phyloP scores from a whole-genome alignment of 2,113 vertebrate genomes.

The Dromaius novaehollandiae region DNA sequence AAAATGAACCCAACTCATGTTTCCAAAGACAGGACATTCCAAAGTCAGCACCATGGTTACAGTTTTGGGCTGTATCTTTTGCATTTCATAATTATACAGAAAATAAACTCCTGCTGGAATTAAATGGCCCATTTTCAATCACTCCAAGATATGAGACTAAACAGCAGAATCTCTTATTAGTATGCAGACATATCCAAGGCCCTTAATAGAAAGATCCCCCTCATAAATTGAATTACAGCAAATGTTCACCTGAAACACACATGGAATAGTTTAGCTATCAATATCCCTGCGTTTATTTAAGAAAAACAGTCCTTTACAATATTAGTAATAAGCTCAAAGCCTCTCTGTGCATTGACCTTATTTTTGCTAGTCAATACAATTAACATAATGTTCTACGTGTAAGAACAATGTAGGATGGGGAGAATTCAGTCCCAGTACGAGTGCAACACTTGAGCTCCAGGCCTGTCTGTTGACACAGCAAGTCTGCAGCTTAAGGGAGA shows the following conservation, averaged over 20 bases:
- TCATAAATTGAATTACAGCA: slow-evolving; percentile 23
- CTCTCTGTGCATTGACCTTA: not conserved
- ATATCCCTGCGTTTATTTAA: not conserved
- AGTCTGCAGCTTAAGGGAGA: not conserved
- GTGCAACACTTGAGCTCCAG: not conserved
- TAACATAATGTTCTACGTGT: not conserved
- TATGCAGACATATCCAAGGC: not conserved
- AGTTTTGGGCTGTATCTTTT: not conserved
- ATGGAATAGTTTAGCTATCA: not conserved
- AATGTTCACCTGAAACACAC: slow-evolving; percentile 35
- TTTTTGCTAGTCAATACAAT: slow-evolving; percentile 16
- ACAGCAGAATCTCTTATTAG: not conserved
- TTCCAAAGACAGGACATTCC: not conserved
- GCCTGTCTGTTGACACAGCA: not conserved
- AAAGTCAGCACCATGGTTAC: not conserved
- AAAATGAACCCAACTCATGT: not conserved
- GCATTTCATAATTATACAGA: not conserved
- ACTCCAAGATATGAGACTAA: not conserved
- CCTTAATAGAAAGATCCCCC: slow-evolving; percentile 3
- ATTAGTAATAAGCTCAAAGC: not conserved
- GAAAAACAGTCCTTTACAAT: not conserved
- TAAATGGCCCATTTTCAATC: not conserved
- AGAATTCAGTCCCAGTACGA: not conserved
- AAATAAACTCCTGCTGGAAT: not conserved
- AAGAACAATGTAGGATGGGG: not conserved